Conservation (phyloP, 2,113 vertebrate genomes). For the Archocentrus centrarchus region DNA sequence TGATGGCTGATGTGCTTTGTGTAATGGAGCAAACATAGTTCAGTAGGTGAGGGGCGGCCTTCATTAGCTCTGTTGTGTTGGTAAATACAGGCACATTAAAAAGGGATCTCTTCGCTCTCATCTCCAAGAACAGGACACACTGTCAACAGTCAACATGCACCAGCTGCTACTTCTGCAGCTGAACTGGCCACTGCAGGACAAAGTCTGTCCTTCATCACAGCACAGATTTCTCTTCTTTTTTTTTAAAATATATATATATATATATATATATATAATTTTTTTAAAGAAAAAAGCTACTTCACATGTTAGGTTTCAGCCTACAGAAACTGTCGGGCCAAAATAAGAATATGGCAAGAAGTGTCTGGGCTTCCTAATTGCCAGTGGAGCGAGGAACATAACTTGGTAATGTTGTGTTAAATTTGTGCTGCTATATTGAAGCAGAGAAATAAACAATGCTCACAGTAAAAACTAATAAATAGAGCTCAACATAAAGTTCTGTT, state of each 20-base stretch:
- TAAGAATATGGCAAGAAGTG: background rate
- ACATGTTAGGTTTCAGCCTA: conserved; percentile 20
- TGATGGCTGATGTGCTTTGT: conserved; percentile 56
- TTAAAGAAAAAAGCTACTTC: background rate
- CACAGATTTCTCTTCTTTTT: conserved; percentile 29
- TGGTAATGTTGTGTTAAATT: background rate
- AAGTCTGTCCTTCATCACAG: conserved; percentile 37
- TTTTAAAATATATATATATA: too few relatives aligned
- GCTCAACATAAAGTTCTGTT: background rate
- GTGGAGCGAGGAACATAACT: background rate
- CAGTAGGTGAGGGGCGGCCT: conserved; percentile 32
- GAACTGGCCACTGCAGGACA: conserved; percentile 49
- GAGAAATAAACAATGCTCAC: conserved; percentile 31
- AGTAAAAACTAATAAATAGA: background rate
- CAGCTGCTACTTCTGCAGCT: conserved; percentile 59
- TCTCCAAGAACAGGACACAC: conserved; percentile 35
- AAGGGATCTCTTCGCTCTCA: conserved; percentile 54
- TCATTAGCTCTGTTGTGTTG: conserved; percentile 60
- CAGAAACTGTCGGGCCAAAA: background rate
- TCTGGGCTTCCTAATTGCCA: background rate
- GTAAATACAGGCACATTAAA: conserved; percentile 74
- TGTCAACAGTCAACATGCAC: conserved; percentile 56
- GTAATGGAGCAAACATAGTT: conserved; percentile 40
- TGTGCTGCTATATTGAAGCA: background rate
- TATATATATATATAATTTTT: background rate